Percentiles rank a stretch among this genome's conserved stretches.
Conservation (phyloP, 1,140 invertebrate species). For the Papilio xuthus region DNA sequence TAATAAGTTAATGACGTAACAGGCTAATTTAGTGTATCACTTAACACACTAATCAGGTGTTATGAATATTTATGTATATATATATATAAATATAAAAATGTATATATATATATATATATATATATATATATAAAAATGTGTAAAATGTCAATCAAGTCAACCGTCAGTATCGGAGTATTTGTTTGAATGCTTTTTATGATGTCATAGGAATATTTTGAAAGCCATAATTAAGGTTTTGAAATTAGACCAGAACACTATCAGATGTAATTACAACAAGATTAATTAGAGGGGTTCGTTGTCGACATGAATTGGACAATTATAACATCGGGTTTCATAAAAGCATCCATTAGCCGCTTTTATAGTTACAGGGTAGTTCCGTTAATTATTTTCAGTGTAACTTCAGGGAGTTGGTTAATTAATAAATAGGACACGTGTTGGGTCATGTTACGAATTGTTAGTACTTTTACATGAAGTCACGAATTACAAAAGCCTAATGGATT, state of each 20-base stretch:
- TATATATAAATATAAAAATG: too few species aligned
- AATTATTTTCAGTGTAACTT: constrained; percentile 33
- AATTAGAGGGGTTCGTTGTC: constrained; percentile 1
- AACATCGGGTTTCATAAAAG: constrained; percentile 12
- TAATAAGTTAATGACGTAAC: too few species aligned
- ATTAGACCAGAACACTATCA: neutral
- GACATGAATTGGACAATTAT: constrained; percentile 19
- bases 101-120: too few species aligned
- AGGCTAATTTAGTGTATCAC: too few species aligned
- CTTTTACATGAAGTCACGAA: neutral
- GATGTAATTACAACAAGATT: neutral
- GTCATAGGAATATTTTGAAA: neutral
- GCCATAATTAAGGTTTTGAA: neutral
- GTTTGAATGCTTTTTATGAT: too few species aligned
- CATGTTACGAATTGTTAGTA: neutral
- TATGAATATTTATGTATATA: too few species aligned
- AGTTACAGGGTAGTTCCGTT: constrained; percentile 26
- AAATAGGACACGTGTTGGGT: constrained; percentile 27
- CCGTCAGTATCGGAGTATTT: too few species aligned
- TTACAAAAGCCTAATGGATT: neutral
- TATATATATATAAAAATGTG: too few species aligned
- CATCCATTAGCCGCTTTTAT: constrained; percentile 30
- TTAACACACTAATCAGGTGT: too few species aligned
- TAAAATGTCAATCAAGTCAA: too few species aligned
- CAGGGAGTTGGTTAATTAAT: constrained; percentile 34